Evolutionary conservation across 1,140 invertebrate genomes (phyloP).

Genomic region (Caenorhabditis briggsae): DNA sequence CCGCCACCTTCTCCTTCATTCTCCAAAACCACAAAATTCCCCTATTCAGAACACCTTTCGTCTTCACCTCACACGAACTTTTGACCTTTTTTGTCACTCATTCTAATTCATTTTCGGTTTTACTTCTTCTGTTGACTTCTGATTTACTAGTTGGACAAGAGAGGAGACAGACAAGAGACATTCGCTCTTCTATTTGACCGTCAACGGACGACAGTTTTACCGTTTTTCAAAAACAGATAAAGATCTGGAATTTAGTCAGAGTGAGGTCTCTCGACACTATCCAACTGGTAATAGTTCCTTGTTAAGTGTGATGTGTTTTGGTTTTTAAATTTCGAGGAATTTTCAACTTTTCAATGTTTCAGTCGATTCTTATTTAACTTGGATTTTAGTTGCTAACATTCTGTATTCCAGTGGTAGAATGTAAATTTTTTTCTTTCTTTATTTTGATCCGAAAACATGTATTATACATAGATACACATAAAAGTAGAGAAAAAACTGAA

Average conservation of each 20-base stretch:
- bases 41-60: constrained; percentile 48
- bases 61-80: constrained; percentile 14
- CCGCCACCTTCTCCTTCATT: background rate
- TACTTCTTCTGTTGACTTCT: background rate
- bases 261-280: background rate
- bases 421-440: no score
- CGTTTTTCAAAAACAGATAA: constrained; percentile 13
- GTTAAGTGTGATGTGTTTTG: background rate
- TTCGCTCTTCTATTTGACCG: background rate
- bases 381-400: no score
- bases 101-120: background rate
- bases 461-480: no score
- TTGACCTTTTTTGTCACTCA: constrained; percentile 51
- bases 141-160: constrained; percentile 19
- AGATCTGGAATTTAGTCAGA: constrained; percentile 20
- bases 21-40: no score
- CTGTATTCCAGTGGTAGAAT: no score
- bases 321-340: background rate
- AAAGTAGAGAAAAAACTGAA: no score
- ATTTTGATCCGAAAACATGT: no score
- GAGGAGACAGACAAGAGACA: background rate
- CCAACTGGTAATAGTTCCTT: background rate
- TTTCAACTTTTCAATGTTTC: no score
- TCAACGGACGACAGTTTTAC: background rate
- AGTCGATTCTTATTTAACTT: no score